A percentile compares a stretch with the other conserved stretches of the same genome.
These are phyloP conservation scores for Spinus olivaceus DNA, from an alignment of 2,797 vertebrate species.

Conservation along the genomic window DNA sequence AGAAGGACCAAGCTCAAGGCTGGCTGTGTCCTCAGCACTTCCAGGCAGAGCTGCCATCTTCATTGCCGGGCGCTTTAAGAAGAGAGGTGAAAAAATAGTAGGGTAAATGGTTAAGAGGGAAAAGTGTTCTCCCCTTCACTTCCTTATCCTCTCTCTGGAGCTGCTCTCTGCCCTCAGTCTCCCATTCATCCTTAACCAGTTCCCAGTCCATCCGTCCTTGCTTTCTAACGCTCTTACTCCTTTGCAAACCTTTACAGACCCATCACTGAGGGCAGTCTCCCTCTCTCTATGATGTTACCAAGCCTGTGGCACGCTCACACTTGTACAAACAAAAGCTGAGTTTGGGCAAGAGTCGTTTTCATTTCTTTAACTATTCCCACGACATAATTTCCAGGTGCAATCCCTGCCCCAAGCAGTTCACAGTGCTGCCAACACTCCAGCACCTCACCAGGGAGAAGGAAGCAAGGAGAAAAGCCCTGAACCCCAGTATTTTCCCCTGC, in stretches of 20 bases:
- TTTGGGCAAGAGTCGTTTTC: background rate
- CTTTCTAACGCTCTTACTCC: background rate
- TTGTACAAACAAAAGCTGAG: background rate
- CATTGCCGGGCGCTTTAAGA: constrained; percentile 28
- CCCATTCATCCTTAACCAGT: background rate
- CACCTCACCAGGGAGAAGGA: background rate
- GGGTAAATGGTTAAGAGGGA: constrained; percentile 45
- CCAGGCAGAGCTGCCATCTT: constrained; percentile 59
- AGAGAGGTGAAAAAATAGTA: constrained; percentile 49
- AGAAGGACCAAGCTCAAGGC: constrained; percentile 53
- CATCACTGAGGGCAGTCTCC: background rate
- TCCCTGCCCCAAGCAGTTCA: background rate
- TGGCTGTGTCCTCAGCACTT: constrained; percentile 55
- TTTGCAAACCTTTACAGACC: background rate
- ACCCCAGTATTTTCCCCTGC: background rate
- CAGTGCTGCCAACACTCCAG: background rate
- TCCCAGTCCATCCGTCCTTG: background rate
- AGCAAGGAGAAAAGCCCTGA: background rate
- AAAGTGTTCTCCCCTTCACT: background rate
- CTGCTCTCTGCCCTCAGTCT: background rate
- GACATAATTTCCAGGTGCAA: background rate
- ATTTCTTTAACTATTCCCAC: background rate
- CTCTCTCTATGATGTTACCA: background rate
- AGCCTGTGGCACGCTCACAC: background rate
- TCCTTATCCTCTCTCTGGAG: background rate